Conservation (phyloP, 2,113 vertebrate genomes). For the Perca fluviatilis region DNA sequence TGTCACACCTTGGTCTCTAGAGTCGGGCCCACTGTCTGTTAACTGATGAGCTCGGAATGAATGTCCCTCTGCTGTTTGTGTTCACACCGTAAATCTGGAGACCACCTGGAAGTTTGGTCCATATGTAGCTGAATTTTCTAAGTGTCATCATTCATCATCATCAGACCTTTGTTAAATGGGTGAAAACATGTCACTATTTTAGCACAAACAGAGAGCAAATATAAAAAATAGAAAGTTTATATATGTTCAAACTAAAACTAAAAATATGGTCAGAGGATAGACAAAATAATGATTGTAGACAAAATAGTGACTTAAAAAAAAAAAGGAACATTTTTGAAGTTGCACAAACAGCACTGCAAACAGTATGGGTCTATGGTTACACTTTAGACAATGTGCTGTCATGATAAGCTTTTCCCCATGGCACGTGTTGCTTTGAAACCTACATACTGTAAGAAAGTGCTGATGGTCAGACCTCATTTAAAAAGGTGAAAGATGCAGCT, state of each 20-base stretch:
- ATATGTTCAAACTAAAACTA: background rate
- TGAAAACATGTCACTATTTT: background rate
- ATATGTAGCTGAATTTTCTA: background rate
- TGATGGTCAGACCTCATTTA: background rate
- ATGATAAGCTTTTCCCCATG: background rate
- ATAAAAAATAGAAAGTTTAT: background rate
- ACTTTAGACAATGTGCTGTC: background rate
- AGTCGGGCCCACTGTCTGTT: conserved; percentile 19
- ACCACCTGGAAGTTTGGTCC: conserved; percentile 32
- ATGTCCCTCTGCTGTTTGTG: conserved; percentile 22
- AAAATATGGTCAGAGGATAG: background rate
- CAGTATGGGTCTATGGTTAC: too few species aligned
- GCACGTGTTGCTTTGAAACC: background rate
- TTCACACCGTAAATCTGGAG: conserved; percentile 36
- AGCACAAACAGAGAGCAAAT: background rate
- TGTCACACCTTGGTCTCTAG: conserved; percentile 53
- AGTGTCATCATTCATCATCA: background rate
- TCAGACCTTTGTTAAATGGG: background rate
- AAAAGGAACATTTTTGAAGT: background rate
- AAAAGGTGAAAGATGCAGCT: background rate
- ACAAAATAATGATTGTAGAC: background rate
- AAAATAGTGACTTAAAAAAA: background rate
- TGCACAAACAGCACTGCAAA: background rate
- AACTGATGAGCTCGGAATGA: conserved; percentile 16
- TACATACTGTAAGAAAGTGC: background rate